A percentile compares a stretch with the other conserved stretches of the same genome.
Evolutionary conservation across 1,140 invertebrate genomes (phyloP).

Genomic region (Nasonia vitripennis): DNA sequence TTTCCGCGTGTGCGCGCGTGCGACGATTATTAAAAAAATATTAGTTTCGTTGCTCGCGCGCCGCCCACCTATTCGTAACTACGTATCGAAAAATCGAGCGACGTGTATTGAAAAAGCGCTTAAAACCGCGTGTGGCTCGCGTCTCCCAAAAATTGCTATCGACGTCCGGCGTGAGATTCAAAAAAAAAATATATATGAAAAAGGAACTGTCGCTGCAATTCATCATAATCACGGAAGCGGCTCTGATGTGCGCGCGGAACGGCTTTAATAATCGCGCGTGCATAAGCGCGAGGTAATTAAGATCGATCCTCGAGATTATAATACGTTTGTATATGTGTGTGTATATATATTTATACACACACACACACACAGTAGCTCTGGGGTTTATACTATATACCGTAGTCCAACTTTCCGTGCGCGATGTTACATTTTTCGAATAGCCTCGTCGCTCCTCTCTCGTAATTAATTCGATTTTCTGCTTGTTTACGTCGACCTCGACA

Average conservation of each 20-base stretch:
- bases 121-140: not conserved
- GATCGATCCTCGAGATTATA: slow-evolving; percentile 41
- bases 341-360: not conserved
- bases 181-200: not conserved
- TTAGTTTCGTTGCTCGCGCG: not conserved
- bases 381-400: not conserved
- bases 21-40: slow-evolving; percentile 1
- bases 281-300: slow-evolving; percentile 29
- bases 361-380: not conserved
- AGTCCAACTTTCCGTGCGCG: not conserved
- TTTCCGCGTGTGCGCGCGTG: not conserved
- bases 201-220: not conserved
- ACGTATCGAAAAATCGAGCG: too few species aligned
- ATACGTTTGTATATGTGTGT: not conserved
- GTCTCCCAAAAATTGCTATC: not conserved
- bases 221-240: slow-evolving; percentile 33
- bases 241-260: not conserved
- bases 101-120: not conserved
- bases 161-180: not conserved
- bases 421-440: slow-evolving; percentile 16
- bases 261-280: slow-evolving; percentile 31
- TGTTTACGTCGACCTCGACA: not conserved
- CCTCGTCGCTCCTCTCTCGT: not conserved
- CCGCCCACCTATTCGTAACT: too few species aligned
- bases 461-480: slow-evolving; percentile 21